A percentile compares a stretch with the other conserved stretches of the same genome.
Conservation (phyloP, 2,888 invertebrate species). For the Hydropsyche betteni region DNA sequence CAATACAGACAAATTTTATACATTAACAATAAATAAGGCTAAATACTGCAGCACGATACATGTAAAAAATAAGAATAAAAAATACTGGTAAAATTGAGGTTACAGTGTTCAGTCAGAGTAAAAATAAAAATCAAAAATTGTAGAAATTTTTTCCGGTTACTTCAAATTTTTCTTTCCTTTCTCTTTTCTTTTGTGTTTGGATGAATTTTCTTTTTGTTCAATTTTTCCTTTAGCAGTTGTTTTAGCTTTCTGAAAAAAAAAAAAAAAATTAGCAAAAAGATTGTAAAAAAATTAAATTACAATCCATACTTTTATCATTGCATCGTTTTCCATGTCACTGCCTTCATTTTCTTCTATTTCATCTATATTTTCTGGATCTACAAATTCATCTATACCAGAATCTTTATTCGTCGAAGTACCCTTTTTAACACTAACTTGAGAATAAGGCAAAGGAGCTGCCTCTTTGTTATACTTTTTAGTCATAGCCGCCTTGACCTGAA, state of each 20-base stretch:
- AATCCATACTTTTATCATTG: constrained; percentile 77
- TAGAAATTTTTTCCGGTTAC: too few species aligned
- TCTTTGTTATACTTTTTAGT: constrained; percentile 93
- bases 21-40: too few species aligned
- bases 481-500: constrained; percentile 89
- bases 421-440: constrained; percentile 70
- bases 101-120: not conserved
- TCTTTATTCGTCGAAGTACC: constrained; percentile 63
- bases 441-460: constrained; percentile 80
- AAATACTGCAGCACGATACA: too few species aligned
- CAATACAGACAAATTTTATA: too few species aligned
- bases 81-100: too few species aligned
- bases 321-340: constrained; percentile 75
- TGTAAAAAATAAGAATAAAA: too few species aligned
- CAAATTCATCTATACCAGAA: constrained; percentile 56
- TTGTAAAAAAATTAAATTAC: too few species aligned
- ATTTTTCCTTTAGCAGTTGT: constrained; percentile 50
- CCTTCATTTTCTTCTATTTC: constrained; percentile 69
- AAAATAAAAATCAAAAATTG: not conserved
- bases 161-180: constrained; percentile 31
- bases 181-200: constrained; percentile 30
- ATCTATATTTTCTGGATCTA: constrained; percentile 60
- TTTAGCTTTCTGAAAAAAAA: constrained; percentile 53
- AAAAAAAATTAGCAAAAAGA: too few species aligned
- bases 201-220: not conserved